Percentiles rank a stretch among this genome's conserved stretches.
Evolutionary conservation across 1,140 invertebrate genomes (phyloP).

Genomic region (Diprion similis): DNA sequence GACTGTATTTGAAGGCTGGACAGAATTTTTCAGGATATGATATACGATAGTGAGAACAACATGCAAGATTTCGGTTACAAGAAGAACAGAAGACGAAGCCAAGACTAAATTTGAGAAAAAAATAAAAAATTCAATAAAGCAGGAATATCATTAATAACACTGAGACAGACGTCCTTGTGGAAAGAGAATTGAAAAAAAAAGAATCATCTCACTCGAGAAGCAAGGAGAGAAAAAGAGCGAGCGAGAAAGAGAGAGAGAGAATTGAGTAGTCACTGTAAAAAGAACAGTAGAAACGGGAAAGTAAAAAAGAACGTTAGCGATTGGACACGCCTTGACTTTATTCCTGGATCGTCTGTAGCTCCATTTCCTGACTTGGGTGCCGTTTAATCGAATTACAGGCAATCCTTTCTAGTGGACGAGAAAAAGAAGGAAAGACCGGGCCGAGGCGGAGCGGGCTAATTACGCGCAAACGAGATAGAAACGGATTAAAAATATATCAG

Average conservation of each 20-base stretch:
- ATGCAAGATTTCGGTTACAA: too few relatives aligned
- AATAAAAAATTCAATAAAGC: too few relatives aligned
- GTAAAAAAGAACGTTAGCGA: neutral
- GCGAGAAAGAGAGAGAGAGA: neutral
- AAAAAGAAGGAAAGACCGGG: neutral
- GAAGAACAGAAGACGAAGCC: too few relatives aligned
- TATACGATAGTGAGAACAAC: too few relatives aligned
- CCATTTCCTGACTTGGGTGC: neutral
- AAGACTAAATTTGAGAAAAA: too few relatives aligned
- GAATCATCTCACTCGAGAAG: too few relatives aligned
- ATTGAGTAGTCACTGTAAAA: neutral
- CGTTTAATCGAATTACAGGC: slow-evolving; percentile 16
- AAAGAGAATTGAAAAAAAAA: too few relatives aligned
- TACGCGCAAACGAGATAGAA: slow-evolving; percentile 15
- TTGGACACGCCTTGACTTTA: neutral
- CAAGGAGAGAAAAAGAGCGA: neutral
- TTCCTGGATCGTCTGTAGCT: neutral
- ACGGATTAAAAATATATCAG: slow-evolving; percentile 16
- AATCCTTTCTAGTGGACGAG: neutral
- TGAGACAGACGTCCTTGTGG: too few relatives aligned
- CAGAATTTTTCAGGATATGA: too few relatives aligned
- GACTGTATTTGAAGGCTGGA: too few relatives aligned
- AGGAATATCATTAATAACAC: too few relatives aligned
- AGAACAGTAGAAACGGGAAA: neutral
- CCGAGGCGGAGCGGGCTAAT: neutral